A percentile compares a stretch with the other conserved stretches of the same genome.
Evolutionary conservation across 2,888 invertebrate species (phyloP).

Genomic region (Therioaphis trifolii): DNA sequence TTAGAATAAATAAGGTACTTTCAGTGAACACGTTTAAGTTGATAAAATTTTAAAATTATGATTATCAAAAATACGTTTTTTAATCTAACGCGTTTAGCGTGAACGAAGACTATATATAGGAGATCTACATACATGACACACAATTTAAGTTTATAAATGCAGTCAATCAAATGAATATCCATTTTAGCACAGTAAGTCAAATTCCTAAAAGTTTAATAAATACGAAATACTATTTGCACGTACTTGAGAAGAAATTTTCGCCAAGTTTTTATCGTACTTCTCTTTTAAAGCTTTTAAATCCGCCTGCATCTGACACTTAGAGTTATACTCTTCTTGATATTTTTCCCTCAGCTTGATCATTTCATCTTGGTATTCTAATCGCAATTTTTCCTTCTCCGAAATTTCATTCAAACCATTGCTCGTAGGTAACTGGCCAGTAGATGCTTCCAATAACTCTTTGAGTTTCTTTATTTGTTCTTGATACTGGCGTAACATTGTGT

Average conservation of each 20-base stretch:
- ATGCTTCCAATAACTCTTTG: conserved; percentile 72
- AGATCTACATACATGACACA: no score
- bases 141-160: no score
- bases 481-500: conserved; percentile 84
- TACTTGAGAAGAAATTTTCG: conserved; percentile 63
- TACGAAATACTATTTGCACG: neutral
- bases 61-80: no score
- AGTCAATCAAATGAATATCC: no score
- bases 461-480: conserved; percentile 85
- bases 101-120: no score
- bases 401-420: conserved; percentile 18
- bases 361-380: conserved; percentile 72
- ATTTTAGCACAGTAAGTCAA: no score
- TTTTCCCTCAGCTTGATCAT: conserved; percentile 71
- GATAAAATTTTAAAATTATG: no score
- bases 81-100: no score
- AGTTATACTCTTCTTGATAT: conserved; percentile 73
- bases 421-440: conserved; percentile 35
- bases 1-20: no score
- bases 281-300: conserved; percentile 73
- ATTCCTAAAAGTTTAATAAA: neutral
- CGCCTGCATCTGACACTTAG: conserved; percentile 73
- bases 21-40: no score
- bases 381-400: conserved; percentile 68
- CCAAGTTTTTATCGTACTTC: conserved; percentile 72